A percentile compares a stretch with the other conserved stretches of the same genome.
These are phyloP conservation scores for Ptyas mucosa DNA, from an alignment of 2,113 vertebrate genomes.

Conservation along the genomic window DNA sequence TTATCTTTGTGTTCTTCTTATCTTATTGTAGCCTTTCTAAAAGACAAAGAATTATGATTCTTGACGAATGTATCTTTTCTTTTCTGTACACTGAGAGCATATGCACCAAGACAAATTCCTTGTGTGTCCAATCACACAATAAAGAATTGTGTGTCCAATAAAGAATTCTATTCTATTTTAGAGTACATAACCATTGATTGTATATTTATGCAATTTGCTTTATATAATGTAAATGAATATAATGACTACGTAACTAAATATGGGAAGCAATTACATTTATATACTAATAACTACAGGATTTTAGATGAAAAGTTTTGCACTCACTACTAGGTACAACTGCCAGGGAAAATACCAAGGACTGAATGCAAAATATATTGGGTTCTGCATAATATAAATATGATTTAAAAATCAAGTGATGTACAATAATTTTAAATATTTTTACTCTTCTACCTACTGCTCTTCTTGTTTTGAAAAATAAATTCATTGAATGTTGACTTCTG, in stretches of 20 bases:
- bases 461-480: background rate
- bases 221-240: background rate
- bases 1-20: background rate
- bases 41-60: background rate
- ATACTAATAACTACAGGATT: slow-evolving; percentile 23
- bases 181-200: background rate
- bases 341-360: slow-evolving; percentile 26
- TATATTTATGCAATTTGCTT: background rate
- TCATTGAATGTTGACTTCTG: slow-evolving; percentile 3
- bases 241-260: slow-evolving; percentile 22
- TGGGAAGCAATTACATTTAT: background rate
- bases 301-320: slow-evolving; percentile 4
- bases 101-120: too few relatives aligned
- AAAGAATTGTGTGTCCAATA: too few relatives aligned
- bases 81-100: too few relatives aligned
- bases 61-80: too few relatives aligned
- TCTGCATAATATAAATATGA: slow-evolving; percentile 25
- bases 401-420: background rate
- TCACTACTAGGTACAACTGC: slow-evolving; percentile 31
- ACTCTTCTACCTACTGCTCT: slow-evolving; percentile 32
- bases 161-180: background rate
- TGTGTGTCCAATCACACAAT: too few relatives aligned
- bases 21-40: background rate
- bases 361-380: background rate
- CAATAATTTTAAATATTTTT: slow-evolving; percentile 39